Conservation (phyloP, 2,888 invertebrate species). For the Arrhopalites spinosus region DNA sequence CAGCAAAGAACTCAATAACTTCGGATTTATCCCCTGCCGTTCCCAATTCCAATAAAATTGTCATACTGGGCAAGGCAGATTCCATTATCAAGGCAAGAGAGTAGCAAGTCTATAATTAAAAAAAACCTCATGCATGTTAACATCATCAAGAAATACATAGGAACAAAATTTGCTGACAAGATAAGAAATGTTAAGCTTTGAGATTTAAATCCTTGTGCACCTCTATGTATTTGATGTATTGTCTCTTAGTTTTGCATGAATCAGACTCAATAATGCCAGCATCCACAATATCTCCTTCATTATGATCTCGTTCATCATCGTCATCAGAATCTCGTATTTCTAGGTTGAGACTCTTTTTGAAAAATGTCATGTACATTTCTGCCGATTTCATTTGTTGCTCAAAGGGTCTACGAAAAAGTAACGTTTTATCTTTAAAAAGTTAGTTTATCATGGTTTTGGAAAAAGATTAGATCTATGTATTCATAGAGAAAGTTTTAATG, state of each 20-base stretch:
- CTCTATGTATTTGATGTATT: conserved; percentile 35
- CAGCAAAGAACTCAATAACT: conserved; percentile 47
- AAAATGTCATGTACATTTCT: conserved; percentile 32
- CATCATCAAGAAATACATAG: not conserved
- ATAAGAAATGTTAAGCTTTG: not conserved
- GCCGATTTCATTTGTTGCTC: conserved; percentile 20
- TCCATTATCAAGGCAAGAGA: conserved; percentile 19
- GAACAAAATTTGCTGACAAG: not conserved
- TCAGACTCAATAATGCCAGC: conserved; percentile 28
- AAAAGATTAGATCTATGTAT: no score
- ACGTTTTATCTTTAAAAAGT: not conserved
- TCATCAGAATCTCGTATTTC: conserved; percentile 26
- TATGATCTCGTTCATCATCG: conserved; percentile 6
- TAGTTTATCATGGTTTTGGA: no score
- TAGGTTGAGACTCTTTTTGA: conserved; percentile 28
- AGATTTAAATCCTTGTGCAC: conserved; percentile 1
- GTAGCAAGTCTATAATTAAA: conserved; percentile 26
- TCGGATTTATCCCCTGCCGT: conserved; percentile 48
- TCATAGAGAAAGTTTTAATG: no score
- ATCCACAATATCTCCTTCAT: conserved; percentile 30
- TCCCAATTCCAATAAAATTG: conserved; percentile 49
- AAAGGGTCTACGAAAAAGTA: conserved; percentile 18
- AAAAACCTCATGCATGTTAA: not conserved
- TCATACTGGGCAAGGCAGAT: conserved; percentile 37
- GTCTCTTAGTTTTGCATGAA: conserved; percentile 19